Evolutionary conservation across 2,797 vertebrate genomes (phyloP).

Genomic region (Cynodonichthys magdalenae): DNA sequence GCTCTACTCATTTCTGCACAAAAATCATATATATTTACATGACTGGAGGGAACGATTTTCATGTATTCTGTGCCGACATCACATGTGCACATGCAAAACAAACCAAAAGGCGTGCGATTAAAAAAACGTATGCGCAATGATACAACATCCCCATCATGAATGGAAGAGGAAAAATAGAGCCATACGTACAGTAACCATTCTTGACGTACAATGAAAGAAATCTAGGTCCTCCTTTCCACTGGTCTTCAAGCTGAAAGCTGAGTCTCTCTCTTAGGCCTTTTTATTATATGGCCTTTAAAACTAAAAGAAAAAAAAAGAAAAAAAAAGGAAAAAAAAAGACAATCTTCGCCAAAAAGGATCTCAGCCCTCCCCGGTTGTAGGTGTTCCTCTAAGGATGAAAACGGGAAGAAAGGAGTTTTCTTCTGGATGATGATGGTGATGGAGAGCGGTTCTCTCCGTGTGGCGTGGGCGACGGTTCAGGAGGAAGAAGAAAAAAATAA

Average conservation of each 20-base stretch:
- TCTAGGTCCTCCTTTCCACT: conserved; percentile 84
- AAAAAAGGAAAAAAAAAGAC: conserved; percentile 77
- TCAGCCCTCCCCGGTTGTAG: conserved; percentile 81
- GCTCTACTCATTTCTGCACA: not conserved
- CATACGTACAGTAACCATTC: conserved; percentile 90
- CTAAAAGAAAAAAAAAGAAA: conserved; percentile 79
- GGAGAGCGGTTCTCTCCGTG: conserved; percentile 83
- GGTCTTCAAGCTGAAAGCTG: conserved; percentile 75
- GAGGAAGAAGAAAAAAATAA: conserved; percentile 45
- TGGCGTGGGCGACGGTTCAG: conserved; percentile 84
- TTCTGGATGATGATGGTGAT: conserved; percentile 82
- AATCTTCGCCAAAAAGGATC: conserved; percentile 75
- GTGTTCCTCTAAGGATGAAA: conserved; percentile 84
- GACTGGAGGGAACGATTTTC: conserved; percentile 8
- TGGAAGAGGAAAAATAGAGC: conserved; percentile 64
- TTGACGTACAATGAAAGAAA: conserved; percentile 85
- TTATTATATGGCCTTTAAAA: conserved; percentile 65
- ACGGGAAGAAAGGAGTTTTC: conserved; percentile 82
- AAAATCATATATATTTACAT: not conserved
- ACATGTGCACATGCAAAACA: conserved; percentile 44
- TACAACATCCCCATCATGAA: conserved; percentile 37
- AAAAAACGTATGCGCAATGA: conserved; percentile 31
- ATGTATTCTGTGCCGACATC: conserved; percentile 36
- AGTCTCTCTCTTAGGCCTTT: conserved; percentile 63
- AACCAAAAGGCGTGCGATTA: conserved; percentile 27